Evolutionary conservation across 2,797 vertebrate species (phyloP).

Genomic region (Taeniopygia guttata): DNA sequence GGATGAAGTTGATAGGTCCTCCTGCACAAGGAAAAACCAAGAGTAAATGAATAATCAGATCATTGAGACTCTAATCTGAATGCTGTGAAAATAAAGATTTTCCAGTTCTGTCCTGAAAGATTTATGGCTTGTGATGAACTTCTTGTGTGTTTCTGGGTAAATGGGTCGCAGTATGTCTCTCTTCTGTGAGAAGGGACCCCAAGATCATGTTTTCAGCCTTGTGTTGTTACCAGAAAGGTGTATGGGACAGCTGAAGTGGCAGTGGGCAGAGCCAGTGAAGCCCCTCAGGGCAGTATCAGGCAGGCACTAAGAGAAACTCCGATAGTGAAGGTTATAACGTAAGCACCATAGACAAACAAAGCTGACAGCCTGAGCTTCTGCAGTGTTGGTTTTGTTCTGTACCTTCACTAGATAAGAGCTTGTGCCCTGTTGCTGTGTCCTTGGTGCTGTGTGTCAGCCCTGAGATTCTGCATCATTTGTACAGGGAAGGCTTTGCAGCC

Average conservation of each 20-base stretch:
- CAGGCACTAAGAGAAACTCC: neutral
- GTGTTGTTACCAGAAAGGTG: neutral
- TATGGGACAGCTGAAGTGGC: neutral
- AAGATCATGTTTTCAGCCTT: neutral
- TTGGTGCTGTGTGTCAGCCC: neutral
- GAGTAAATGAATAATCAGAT: neutral
- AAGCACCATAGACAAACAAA: neutral
- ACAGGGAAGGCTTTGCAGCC: neutral
- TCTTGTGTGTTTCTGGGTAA: neutral
- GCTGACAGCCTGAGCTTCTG: slow-evolving; percentile 9
- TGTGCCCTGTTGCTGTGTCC: neutral
- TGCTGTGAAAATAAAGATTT: neutral
- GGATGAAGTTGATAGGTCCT: neutral
- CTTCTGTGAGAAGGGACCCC: neutral
- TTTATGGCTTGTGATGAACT: neutral
- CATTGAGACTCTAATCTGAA: neutral
- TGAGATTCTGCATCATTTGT: neutral
- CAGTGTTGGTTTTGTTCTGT: neutral
- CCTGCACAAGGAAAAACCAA: neutral
- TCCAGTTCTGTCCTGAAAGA: neutral
- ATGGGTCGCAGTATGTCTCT: neutral
- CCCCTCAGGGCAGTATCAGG: neutral
- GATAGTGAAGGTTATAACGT: neutral
- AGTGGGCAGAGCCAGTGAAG: neutral
- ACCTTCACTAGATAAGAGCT: slow-evolving; percentile 5